Base-by-base conservation (phyloP, 1,140 invertebrate genomes). In the Tigriopus japonicus region DNA sequence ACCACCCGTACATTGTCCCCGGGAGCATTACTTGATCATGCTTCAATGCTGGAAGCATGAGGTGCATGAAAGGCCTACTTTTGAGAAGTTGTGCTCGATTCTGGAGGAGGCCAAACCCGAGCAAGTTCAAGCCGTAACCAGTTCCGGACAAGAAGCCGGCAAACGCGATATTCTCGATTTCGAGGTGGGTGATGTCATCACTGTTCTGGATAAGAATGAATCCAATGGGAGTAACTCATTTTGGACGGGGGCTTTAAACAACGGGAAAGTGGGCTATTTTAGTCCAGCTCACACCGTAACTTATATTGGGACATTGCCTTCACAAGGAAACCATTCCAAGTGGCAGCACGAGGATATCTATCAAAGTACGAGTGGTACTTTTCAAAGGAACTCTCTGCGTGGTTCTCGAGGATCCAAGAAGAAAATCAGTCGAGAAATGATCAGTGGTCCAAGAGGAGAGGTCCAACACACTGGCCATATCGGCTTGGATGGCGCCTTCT, bases 381-480 rank as follows among this genome's bases (percentile, higher is more conserved):
- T 63, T 21, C 28, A 17, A 12, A 12, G 42, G 23, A 21, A 60
- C 23, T 12, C 42, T 53, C 19, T 53, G 14, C 23, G 56, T 13
- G 40, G 61, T 42, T 42, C 17, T 52, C 35, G 61, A 41, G 59
- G 63, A 43, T 49, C 51, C 3, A 66, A 51, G 52, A 56, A 51
- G 51, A 53, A 53, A 56, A 76, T 92, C 59, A 76, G 84, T 54
- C 81, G 84, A 0, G 89, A 92, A 67, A 92, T 98, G 91, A 98
- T 98, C 65, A 94, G 91, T 12, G 81, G 83, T 35, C 94, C 95
- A 0, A 89, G 97, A 71, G 92, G 90, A 41, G 93, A 98, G 73
- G 79, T 98, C 0, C 90, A 94, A 68, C 94, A 98, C 69, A 98
- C 91, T 0, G 88, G 87, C 1, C 94, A 98, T 71, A 88, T 98